phyloP scores from a whole-genome alignment of 2,797 vertebrate species.

The Astyanax mexicanus region DNA sequence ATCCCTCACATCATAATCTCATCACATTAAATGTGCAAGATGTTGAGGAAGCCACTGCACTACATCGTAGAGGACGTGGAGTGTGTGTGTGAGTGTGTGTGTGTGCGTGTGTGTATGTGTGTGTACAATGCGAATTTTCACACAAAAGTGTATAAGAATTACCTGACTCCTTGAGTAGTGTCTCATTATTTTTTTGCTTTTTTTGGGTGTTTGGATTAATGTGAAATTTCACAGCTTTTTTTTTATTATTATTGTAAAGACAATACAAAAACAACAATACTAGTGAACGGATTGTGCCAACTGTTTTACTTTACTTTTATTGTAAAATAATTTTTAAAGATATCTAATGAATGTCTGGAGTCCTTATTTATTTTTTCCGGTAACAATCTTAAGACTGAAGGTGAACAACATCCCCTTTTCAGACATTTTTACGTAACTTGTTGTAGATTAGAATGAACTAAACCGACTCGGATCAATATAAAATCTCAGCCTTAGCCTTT shows the following conservation, averaged over 20 bases:
- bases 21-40: constrained; percentile 57
- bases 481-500: constrained; percentile 30
- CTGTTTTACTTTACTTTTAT: constrained; percentile 68
- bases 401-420: constrained; percentile 35
- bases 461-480: neutral
- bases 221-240: constrained; percentile 65
- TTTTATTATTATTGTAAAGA: constrained; percentile 71
- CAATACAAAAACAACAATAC: constrained; percentile 63
- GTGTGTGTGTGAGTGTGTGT: constrained; percentile 23
- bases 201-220: constrained; percentile 62
- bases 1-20: constrained; percentile 69
- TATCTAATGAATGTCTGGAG: constrained; percentile 68
- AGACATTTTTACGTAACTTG: constrained; percentile 1
- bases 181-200: constrained; percentile 57
- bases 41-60: constrained; percentile 57
- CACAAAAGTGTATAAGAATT: constrained; percentile 64
- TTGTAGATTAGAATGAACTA: neutral
- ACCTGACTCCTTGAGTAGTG: constrained; percentile 29
- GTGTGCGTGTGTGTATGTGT: constrained; percentile 9
- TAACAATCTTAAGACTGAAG: constrained; percentile 38
- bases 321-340: constrained; percentile 70
- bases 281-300: constrained; percentile 76
- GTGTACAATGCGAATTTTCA: constrained; percentile 41
- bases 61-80: constrained; percentile 49
- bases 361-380: constrained; percentile 81